Base-by-base conservation (phyloP, 2,113 vertebrate genomes). In the Gasterosteus aculeatus region DNA sequence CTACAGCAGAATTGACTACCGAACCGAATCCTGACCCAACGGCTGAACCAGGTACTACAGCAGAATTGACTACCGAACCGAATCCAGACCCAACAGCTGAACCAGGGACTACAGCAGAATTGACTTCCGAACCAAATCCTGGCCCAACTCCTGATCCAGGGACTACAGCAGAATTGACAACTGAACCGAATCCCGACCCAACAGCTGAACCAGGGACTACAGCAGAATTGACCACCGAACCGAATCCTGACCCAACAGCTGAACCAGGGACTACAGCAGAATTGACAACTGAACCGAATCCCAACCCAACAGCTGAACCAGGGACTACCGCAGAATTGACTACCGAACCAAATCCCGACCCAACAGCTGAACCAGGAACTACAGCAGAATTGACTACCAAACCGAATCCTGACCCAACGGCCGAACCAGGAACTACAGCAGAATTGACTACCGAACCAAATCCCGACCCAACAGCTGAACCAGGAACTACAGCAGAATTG, bases 341-440 rank as follows among this genome's bases (percentile, higher is more conserved):
- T 3, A 38, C 35, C 5, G 6, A 38, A 6, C 35, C 35, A 6
- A 38, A 62, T 5, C 1, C 22, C 2, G 29, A 59, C 47, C 10
- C 26, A 15, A 6, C 47, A 10, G 0, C 47, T 46, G 39, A 65
- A 26, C 41, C n/a, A 38, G 16, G 1, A 7, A 16, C 47, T n/a
- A 3, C 2, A 9, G n/a, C 47, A 49, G 47, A 49, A 49, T 7
- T 18, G 16, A 47, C 46, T 5, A 9, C 44, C 22, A 26, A 0
- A 0, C 35, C 3, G 0, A 38, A 56, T 0, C 7, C 18, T 5
- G 42, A 46, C 22, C 18, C 38, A 14, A 5, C 19, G 16, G 0
- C 29, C 57, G 56, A 72, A 1, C 1, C n/a, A 10, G 0, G 53
- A 5, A 33, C n/a, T n/a, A n/a, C 33, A 33, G 5, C 33, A 33